Evolutionary conservation across 2,113 vertebrate genomes (phyloP), one percentile per base, ranked within the genome.

Genomic region (Murina feae): DNA sequence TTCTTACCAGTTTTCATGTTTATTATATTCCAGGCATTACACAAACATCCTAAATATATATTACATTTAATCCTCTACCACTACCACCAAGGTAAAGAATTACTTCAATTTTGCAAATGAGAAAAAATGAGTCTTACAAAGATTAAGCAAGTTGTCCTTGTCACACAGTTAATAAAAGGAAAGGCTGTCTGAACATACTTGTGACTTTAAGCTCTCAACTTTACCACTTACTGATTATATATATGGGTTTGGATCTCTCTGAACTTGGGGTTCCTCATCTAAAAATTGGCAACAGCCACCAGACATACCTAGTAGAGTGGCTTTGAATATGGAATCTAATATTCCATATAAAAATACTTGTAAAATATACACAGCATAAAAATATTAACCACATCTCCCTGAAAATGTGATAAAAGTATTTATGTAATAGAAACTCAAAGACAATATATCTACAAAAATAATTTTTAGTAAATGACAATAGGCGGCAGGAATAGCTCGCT

Each of bases 401-500:
- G 42, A 79, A 90, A 95, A 92, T 21, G 20, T 21, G 66, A 83
- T 93, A 86, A 93, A 95, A 82, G 86, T 53, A 71, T 75, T 69
- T 88, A 39, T n/a, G 39, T 66, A 86, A 93, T 71, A 93, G 95
- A 87, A 93, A 28, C 79, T 89, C 58, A 51, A 95, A 95, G 92
- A 92, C 32, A 94, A 37, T 42, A 30, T 23, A 82, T 21, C 75
- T 65, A 89, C 75, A 95, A 78, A 96, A 93, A 78, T 53, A 95
- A 94, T 89, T 71, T 37, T 89, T 16, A 96, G 95, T 82, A 90
- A 72, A 66, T 91, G 76, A 96, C 90, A 86, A 90, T 16, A 95
- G 74, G 96, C 95, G 47, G 55, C 85, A 96, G 88, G 51, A 86
- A 82, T 86, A 21, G 55, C 71, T 90, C 76, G 23, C 82, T 58